These are phyloP conservation scores for Limnephilus marmoratus DNA, from an alignment of 2,888 invertebrate species.

Conservation along the genomic window DNA sequence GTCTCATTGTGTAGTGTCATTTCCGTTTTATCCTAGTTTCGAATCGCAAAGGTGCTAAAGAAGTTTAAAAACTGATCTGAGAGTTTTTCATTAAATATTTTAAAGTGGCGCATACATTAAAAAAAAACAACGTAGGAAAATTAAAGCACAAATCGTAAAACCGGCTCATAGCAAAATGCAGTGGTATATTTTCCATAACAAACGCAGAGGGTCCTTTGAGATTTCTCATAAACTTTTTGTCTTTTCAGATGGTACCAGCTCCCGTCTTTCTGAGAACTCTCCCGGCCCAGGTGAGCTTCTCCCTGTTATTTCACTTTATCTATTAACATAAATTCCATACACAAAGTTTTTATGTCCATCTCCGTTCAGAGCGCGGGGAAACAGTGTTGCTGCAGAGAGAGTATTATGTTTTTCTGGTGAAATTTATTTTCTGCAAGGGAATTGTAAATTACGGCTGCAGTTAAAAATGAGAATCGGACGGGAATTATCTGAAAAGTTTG, in stretches of 20 bases:
- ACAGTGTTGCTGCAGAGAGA: neutral
- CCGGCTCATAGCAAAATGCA: neutral
- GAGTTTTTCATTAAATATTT: no score
- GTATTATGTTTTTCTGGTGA: constrained; percentile 2
- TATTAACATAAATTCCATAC: neutral
- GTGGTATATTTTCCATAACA: neutral
- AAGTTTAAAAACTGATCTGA: no score
- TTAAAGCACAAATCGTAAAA: neutral
- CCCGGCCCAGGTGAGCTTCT: neutral
- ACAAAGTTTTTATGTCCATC: neutral
- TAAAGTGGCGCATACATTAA: no score
- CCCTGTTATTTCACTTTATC: constrained; percentile 6
- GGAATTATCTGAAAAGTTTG: neutral
- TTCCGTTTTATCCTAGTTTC: no score
- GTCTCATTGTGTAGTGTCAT: no score
- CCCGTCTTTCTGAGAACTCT: neutral
- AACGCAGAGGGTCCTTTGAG: neutral
- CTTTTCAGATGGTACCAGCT: constrained; percentile 18
- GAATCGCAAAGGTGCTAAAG: no score
- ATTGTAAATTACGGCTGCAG: neutral
- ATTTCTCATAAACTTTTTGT: constrained; percentile 26
- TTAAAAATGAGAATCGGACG: neutral
- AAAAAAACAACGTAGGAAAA: neutral
- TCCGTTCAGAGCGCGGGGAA: neutral
- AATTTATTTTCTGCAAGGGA: neutral